Evolutionary conservation across 2,888 invertebrate genomes (phyloP).

Genomic region (Eupithecia dodoneata): DNA sequence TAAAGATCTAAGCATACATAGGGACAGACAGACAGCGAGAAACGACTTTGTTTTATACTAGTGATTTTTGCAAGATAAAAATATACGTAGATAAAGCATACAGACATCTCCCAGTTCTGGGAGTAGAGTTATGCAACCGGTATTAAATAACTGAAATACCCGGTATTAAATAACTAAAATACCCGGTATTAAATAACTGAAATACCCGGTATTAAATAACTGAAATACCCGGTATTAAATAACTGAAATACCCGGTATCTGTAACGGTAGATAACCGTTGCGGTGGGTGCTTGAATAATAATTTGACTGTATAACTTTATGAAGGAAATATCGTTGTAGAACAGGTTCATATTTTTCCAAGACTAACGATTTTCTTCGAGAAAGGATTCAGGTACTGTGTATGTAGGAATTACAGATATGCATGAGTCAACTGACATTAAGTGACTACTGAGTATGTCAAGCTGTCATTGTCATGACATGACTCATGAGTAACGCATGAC

Average conservation of each 20-base stretch:
- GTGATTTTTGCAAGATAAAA: conserved; percentile 15
- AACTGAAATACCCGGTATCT: background rate
- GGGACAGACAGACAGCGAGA: too few species aligned
- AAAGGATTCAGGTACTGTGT: background rate
- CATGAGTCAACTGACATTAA: background rate
- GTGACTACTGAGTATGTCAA: background rate
- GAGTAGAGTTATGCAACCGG: background rate
- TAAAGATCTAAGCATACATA: too few species aligned
- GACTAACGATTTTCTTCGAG: background rate
- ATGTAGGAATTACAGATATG: background rate
- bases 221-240: background rate
- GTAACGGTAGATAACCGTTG: background rate
- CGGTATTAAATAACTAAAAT: background rate
- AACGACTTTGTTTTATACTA: too few species aligned
- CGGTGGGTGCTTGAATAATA: background rate
- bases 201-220: conserved; percentile 1
- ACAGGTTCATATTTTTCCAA: background rate
- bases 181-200: background rate
- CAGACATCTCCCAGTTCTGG: conserved; percentile 5
- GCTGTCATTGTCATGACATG: background rate
- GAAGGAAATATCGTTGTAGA: background rate
- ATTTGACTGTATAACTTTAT: background rate
- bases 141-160: conserved; percentile 5
- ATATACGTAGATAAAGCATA: conserved; percentile 5
- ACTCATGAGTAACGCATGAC: too few species aligned